Evolutionary conservation across 92 coral and sea anemone species (phyloP).

Genomic region (Pocillopora grandis): DNA sequence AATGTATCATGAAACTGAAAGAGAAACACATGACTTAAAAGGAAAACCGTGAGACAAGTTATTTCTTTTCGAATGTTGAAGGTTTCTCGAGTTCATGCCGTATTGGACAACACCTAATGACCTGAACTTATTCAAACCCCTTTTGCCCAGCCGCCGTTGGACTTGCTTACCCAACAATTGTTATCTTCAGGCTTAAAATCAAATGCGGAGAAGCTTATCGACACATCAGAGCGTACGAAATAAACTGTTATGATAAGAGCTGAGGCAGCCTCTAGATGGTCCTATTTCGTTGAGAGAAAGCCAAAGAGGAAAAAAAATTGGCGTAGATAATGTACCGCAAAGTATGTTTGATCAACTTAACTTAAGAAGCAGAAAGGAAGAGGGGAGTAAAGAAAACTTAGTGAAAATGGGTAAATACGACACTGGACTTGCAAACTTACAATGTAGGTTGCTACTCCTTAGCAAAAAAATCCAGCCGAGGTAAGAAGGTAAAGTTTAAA

Average conservation of each 20-base stretch:
- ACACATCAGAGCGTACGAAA: slow-evolving; percentile 13
- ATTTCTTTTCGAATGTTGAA: neutral
- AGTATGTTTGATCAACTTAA: neutral
- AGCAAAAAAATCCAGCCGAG: too few species aligned
- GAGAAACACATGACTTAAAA: too few species aligned
- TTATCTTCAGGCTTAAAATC: slow-evolving; percentile 23
- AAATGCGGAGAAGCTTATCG: slow-evolving; percentile 32
- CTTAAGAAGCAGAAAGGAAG: neutral
- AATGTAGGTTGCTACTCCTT: neutral
- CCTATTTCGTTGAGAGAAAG: slow-evolving; percentile 13
- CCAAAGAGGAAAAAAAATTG: neutral
- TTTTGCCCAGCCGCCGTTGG: slow-evolving; percentile 2
- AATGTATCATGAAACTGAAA: too few species aligned
- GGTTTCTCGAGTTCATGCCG: neutral
- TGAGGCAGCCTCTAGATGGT: neutral
- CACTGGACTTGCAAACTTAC: neutral
- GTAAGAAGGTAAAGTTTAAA: too few species aligned
- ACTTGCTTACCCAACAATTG: neutral
- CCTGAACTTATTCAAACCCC: neutral
- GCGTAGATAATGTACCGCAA: neutral
- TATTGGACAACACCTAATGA: slow-evolving; percentile 8
- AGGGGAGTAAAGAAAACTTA: neutral
- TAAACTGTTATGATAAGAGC: slow-evolving; percentile 15
- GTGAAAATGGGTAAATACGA: neutral
- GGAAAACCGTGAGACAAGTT: neutral